These are phyloP conservation scores for Astropecten irregularis DNA, from an alignment of 53 echinoderm and acorn worm genomes.

Conservation along the genomic window DNA sequence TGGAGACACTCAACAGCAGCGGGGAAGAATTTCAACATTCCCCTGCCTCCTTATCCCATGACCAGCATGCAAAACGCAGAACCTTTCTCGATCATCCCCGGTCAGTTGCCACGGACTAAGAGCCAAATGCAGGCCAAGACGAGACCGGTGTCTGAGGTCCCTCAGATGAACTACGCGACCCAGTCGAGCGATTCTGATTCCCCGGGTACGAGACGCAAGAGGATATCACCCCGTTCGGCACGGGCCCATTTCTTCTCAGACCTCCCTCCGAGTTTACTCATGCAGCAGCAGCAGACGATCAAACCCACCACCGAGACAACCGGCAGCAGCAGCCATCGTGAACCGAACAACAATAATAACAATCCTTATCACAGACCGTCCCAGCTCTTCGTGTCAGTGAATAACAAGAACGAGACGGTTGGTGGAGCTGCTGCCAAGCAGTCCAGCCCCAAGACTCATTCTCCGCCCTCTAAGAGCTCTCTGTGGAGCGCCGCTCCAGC, in stretches of 20 bases:
- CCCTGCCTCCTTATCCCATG: conserved; percentile 74
- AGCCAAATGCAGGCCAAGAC: conserved; percentile 75
- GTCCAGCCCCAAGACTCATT: conserved; percentile 44
- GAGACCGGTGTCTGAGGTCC: conserved; percentile 11
- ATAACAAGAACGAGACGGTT: conserved; percentile 38
- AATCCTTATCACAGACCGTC: conserved; percentile 12
- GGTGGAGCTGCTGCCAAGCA: conserved; percentile 16
- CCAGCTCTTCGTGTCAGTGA: conserved; percentile 14
- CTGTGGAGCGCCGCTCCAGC: conserved; percentile 76
- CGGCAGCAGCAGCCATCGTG: conserved; percentile 26
- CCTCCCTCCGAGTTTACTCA: conserved; percentile 31
- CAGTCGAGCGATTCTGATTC: conserved; percentile 9
- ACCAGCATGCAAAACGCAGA: conserved; percentile 63
- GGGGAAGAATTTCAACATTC: conserved; percentile 75
- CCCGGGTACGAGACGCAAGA: conserved; percentile 41
- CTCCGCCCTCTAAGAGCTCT: conserved; percentile 74
- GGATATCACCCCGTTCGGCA: conserved; percentile 75
- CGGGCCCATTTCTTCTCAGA: conserved; percentile 76
- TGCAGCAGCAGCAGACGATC: conserved; percentile 27
- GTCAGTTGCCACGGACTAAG: conserved; percentile 87
- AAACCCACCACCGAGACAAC: conserved; percentile 6
- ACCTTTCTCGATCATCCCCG: conserved; percentile 78
- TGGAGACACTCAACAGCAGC: conserved; percentile 48
- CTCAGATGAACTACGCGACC: not conserved
- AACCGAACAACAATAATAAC: conserved; percentile 49